Percentiles rank a stretch among this genome's conserved stretches.
These are phyloP conservation scores for Ammodramus savannarum DNA, from an alignment of 2,113 vertebrate species.

Conservation along the genomic window DNA sequence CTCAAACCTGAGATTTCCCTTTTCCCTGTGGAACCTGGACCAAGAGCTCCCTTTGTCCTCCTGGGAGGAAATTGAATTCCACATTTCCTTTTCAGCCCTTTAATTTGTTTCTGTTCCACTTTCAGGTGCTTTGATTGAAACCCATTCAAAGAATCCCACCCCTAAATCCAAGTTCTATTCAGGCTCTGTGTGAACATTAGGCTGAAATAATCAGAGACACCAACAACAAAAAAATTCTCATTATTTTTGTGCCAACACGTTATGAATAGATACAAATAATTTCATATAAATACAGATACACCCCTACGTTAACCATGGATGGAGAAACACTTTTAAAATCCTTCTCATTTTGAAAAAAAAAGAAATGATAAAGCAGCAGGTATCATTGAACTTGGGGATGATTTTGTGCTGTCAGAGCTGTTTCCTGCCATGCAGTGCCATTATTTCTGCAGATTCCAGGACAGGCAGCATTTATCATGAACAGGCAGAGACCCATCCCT, in stretches of 20 bases:
- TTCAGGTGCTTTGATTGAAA: neutral
- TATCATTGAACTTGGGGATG: neutral
- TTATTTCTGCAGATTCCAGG: neutral
- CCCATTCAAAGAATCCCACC: neutral
- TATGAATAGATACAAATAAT: neutral
- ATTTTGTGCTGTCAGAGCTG: neutral
- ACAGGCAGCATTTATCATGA: neutral
- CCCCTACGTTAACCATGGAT: neutral
- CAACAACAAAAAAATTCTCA: accelerated
- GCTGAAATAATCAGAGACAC: neutral
- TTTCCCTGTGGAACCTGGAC: neutral
- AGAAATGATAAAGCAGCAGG: neutral
- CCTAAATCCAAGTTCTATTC: neutral
- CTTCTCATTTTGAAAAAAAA: neutral
- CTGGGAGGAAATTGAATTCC: neutral
- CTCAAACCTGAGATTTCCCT: neutral
- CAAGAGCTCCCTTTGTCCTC: neutral
- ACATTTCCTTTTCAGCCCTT: neutral
- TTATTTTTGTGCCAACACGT: neutral
- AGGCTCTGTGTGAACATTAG: neutral
- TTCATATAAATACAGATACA: neutral
- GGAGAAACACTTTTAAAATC: neutral
- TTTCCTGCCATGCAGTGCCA: neutral
- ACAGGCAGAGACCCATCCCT: neutral
- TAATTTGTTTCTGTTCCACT: neutral